A percentile compares a stretch with the other conserved stretches of the same genome.
Evolutionary conservation across 2,888 invertebrate genomes (phyloP).

Genomic region (Aphidius colemani): DNA sequence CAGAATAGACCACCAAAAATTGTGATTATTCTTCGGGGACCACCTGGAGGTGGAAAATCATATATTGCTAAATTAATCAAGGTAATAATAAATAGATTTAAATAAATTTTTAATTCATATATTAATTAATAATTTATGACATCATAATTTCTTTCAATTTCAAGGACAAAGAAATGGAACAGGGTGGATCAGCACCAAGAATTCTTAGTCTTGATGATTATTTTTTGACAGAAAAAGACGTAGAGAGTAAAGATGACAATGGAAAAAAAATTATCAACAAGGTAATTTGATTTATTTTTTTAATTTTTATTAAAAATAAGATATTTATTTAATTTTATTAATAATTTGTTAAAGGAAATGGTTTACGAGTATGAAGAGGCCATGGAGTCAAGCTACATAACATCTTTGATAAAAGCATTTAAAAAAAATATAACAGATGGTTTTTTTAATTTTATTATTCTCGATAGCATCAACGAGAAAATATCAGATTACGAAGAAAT

Average conservation of each 20-base stretch:
- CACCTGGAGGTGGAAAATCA: conserved; percentile 94
- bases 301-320: neutral
- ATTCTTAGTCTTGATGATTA: conserved; percentile 95
- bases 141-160: conserved; percentile 15
- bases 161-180: conserved; percentile 75
- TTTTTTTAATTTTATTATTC: conserved; percentile 89
- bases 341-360: conserved; percentile 64
- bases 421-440: conserved; percentile 89
- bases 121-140: conserved; percentile 15
- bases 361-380: conserved; percentile 88
- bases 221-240: conserved; percentile 86
- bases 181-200: conserved; percentile 86
- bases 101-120: neutral
- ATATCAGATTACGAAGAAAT: conserved; percentile 83
- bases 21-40: conserved; percentile 87
- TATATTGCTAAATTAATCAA: conserved; percentile 87
- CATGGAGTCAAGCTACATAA: conserved; percentile 81
- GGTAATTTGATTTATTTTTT: conserved; percentile 51
- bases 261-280: conserved; percentile 73
- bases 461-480: conserved; percentile 88
- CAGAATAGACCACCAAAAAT: conserved; percentile 78
- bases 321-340: conserved; percentile 2
- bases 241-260: conserved; percentile 72
- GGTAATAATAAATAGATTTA: conserved; percentile 56
- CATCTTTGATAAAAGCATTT: conserved; percentile 84